These are phyloP conservation scores for Sepiola atlantica DNA, from an alignment of 2,888 invertebrate species.

Conservation along the genomic window DNA sequence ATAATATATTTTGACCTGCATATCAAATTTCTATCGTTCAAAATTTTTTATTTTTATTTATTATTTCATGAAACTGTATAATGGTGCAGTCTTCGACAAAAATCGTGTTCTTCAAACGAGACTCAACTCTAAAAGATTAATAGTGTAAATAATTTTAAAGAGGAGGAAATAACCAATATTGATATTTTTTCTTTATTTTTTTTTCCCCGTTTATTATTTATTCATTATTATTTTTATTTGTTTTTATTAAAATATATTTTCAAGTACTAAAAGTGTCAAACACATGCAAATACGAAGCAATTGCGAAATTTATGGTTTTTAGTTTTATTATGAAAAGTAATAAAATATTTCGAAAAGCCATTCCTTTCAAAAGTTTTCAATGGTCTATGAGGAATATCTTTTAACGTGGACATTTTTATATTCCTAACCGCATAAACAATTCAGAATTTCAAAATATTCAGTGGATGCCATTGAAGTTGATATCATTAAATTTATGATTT, in stretches of 20 bases:
- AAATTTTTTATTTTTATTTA: constrained; percentile 20
- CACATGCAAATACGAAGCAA: neutral
- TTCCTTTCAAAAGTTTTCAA: neutral
- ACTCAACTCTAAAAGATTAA: neutral
- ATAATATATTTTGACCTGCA: constrained; percentile 9
- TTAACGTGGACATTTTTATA: neutral
- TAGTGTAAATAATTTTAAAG: constrained; percentile 18
- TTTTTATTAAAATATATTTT: neutral
- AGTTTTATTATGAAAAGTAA: neutral
- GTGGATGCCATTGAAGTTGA: neutral
- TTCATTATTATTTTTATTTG: neutral
- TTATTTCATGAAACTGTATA: constrained; percentile 32
- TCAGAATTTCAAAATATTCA: neutral
- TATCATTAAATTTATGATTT: neutral
- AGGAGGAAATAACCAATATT: neutral
- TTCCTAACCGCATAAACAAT: neutral
- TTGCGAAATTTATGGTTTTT: neutral
- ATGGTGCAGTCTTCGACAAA: neutral
- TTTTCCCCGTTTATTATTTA: neutral
- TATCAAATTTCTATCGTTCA: constrained; percentile 32
- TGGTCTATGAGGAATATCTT: constrained; percentile 15
- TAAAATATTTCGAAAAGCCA: neutral
- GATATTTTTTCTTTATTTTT: neutral
- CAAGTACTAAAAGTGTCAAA: constrained; percentile 13
- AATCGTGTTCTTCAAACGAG: neutral